Evolutionary conservation across 2,888 invertebrate species (phyloP).

Genomic region (Chrysolina oricalcia): DNA sequence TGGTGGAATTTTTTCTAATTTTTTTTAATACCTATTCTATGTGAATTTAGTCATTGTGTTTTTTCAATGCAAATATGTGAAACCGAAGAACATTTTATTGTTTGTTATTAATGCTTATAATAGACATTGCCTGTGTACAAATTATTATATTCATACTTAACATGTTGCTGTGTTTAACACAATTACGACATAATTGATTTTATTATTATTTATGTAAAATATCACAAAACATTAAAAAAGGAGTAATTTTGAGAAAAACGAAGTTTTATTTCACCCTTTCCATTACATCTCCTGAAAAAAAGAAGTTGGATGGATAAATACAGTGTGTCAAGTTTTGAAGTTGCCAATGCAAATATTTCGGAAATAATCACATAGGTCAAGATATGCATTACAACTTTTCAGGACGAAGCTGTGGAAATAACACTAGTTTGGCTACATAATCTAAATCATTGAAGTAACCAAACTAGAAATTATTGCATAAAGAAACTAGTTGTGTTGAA

Average conservation of each 20-base stretch:
- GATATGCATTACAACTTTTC: no score
- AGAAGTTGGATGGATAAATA: no score
- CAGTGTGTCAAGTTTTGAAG: no score
- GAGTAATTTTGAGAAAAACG: constrained; percentile 38
- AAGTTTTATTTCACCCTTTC: constrained; percentile 26
- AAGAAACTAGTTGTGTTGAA: no score
- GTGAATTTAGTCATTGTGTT: background rate
- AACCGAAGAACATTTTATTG: background rate
- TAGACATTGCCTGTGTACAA: constrained; percentile 33
- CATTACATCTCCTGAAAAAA: no score
- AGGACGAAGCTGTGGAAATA: no score
- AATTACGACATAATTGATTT: constrained; percentile 20
- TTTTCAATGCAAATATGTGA: constrained; percentile 9
- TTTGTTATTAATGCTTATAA: constrained; percentile 24
- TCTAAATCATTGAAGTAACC: no score
- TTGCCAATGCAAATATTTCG: no score
- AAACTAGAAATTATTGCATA: no score
- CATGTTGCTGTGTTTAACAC: constrained; percentile 35
- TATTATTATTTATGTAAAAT: constrained; percentile 41
- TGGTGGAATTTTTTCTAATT: background rate
- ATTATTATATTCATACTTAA: constrained; percentile 16
- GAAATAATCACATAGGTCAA: no score
- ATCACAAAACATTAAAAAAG: constrained; percentile 41
- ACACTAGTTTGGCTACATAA: no score
- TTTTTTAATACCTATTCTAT: background rate